These are phyloP conservation scores for Heloderma charlesbogerti DNA, from an alignment of 2,113 vertebrate species.

Conservation along the genomic window DNA sequence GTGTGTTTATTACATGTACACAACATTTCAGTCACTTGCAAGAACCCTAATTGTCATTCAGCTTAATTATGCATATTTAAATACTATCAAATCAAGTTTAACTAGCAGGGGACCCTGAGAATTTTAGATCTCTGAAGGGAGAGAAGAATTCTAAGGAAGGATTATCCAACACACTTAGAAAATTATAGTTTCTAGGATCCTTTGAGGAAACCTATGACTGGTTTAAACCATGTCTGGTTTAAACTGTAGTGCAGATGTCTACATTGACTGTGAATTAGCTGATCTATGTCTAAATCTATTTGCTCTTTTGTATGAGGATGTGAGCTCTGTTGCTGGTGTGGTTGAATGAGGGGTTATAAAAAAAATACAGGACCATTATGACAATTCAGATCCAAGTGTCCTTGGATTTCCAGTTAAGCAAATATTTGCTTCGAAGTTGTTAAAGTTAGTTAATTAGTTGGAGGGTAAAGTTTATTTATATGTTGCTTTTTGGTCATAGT, in stretches of 20 bases:
- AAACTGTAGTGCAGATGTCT: background rate
- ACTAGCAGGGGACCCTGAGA: background rate
- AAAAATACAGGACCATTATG: background rate
- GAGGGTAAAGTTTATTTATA: background rate
- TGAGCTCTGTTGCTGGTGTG: background rate
- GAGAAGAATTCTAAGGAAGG: background rate
- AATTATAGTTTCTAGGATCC: background rate
- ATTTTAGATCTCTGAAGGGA: background rate
- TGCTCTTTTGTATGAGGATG: background rate
- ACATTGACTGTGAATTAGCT: background rate
- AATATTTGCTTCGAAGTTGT: background rate
- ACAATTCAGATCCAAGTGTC: background rate
- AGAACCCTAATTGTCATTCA: background rate
- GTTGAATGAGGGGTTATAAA: background rate
- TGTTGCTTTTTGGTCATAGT: background rate
- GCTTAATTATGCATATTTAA: constrained; percentile 3
- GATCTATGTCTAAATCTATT: too few species aligned
- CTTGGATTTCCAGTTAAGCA: background rate
- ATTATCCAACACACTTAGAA: background rate
- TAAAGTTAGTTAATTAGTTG: background rate
- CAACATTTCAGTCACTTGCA: background rate
- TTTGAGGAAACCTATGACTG: background rate
- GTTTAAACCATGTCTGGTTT: background rate
- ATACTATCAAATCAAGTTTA: background rate
- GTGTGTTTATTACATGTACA: background rate